A percentile compares a stretch with the other conserved stretches of the same genome.
Evolutionary conservation across 2,113 vertebrate species (phyloP).

Genomic region (Protobothrops flavoviridis): DNA sequence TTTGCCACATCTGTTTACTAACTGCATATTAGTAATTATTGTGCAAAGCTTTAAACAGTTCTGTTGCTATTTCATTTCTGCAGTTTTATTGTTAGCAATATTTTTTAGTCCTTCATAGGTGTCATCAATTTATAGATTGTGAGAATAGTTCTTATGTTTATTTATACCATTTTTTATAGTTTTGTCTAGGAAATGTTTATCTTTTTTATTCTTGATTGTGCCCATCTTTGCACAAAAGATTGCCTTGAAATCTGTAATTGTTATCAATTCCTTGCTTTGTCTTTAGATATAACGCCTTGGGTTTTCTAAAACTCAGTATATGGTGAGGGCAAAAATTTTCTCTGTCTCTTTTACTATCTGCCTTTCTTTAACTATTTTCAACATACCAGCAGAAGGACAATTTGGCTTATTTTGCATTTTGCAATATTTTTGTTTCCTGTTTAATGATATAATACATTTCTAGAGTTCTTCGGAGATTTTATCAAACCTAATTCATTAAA

Average conservation of each 20-base stretch:
- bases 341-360: background rate
- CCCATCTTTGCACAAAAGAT: background rate
- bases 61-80: background rate
- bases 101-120: background rate
- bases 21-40: background rate
- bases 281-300: background rate
- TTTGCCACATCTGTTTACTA: background rate
- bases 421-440: background rate
- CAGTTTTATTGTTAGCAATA: background rate
- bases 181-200: background rate
- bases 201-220: background rate
- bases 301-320: background rate
- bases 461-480: background rate
- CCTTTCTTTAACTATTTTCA: background rate
- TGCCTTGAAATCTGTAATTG: background rate
- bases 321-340: background rate
- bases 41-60: background rate
- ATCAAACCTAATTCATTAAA: background rate
- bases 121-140: background rate
- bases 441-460: background rate
- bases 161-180: background rate
- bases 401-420: background rate
- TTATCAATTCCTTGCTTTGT: background rate
- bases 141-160: background rate
- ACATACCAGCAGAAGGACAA: background rate